Conservation (phyloP, 2,888 invertebrate genomes). For the Alcis repandata region DNA sequence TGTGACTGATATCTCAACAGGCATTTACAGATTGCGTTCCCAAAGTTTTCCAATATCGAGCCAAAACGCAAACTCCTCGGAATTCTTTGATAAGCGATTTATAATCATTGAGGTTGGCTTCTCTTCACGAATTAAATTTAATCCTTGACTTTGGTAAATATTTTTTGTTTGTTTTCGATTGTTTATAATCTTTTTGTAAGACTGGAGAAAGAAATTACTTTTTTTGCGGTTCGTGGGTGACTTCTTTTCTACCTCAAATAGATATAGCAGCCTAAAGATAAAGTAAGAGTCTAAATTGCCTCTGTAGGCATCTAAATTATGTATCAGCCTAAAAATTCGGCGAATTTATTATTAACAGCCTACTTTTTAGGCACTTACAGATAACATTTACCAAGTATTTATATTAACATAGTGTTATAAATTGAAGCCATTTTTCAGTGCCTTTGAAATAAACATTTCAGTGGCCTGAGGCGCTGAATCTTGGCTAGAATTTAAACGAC, state of each 20-base stretch:
- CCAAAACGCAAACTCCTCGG: constrained; percentile 63
- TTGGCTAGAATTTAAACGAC: constrained; percentile 38
- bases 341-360: constrained; percentile 9
- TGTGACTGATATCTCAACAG: constrained; percentile 69
- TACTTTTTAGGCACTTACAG: constrained; percentile 8
- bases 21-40: constrained; percentile 68
- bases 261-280: no score
- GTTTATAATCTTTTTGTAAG: background rate
- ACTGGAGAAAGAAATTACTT: background rate
- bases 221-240: no score
- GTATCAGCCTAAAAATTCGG: background rate
- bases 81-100: constrained; percentile 81
- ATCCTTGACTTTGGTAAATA: constrained; percentile 45
- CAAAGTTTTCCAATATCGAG: constrained; percentile 78
- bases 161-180: background rate
- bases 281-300: no score
- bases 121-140: constrained; percentile 63
- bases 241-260: no score
- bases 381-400: constrained; percentile 20
- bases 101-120: constrained; percentile 70
- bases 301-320: background rate
- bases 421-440: constrained; percentile 37
- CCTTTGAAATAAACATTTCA: constrained; percentile 36
- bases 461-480: constrained; percentile 33
- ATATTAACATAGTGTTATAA: constrained; percentile 33